Percentiles rank a stretch among this genome's conserved stretches.
Evolutionary conservation across 2,797 vertebrate genomes (phyloP).

Genomic region (Botia almorhae): DNA sequence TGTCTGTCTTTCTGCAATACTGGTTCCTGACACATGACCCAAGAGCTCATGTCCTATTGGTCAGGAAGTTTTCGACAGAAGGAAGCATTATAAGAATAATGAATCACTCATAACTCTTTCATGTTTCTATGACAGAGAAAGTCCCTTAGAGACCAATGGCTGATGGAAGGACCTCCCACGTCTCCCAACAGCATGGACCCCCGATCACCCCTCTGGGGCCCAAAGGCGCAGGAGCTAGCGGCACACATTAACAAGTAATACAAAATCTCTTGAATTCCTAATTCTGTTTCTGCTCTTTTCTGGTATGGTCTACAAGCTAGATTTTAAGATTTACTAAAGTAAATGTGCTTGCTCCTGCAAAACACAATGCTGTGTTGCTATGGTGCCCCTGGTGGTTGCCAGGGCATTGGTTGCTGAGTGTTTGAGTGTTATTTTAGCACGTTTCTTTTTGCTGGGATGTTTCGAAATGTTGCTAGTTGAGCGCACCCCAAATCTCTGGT

Average conservation of each 20-base stretch:
- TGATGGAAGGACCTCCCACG: slow-evolving; percentile 79
- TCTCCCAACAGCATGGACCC: slow-evolving; percentile 63
- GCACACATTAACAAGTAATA: slow-evolving; percentile 65
- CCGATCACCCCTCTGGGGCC: slow-evolving; percentile 66
- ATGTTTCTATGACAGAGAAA: slow-evolving; percentile 78
- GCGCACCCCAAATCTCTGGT: too few species aligned
- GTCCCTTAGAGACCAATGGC: slow-evolving; percentile 88
- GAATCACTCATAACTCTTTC: slow-evolving; percentile 33
- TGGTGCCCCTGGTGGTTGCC: too few species aligned
- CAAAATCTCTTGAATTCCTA: neutral
- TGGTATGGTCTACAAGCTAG: neutral
- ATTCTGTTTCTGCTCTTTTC: neutral
- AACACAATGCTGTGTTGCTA: too few species aligned
- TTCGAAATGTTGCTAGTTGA: too few species aligned
- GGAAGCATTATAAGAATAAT: neutral
- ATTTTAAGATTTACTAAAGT: too few species aligned
- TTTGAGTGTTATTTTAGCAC: too few species aligned
- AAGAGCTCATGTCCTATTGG: neutral
- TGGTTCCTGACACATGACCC: neutral
- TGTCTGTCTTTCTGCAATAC: neutral
- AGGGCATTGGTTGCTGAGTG: too few species aligned
- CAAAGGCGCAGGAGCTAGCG: slow-evolving; percentile 67
- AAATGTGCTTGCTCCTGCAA: too few species aligned
- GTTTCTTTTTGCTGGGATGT: too few species aligned
- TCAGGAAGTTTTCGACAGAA: neutral